Evolutionary conservation across 2,797 vertebrate genomes (phyloP).

Genomic region (Hapalemur alaotrensis): DNA sequence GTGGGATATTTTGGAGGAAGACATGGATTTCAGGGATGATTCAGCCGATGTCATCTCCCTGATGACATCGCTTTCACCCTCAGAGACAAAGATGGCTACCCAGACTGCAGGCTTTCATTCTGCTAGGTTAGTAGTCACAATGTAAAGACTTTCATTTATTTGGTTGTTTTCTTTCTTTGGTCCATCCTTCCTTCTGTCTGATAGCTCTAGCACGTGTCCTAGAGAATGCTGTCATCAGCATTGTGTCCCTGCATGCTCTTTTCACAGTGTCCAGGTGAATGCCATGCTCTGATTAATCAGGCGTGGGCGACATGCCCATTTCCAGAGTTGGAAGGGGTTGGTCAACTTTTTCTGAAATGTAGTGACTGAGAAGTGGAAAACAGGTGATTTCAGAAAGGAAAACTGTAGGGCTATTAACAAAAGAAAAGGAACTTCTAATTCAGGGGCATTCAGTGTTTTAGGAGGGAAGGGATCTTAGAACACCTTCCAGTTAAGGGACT

Average conservation of each 20-base stretch:
- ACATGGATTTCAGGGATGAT: background rate
- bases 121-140: background rate
- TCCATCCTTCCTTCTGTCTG: background rate
- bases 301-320: background rate
- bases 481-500: background rate
- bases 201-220: background rate
- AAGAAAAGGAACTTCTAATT: background rate
- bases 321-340: background rate
- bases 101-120: background rate
- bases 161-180: background rate
- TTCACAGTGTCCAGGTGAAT: background rate
- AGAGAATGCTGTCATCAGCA: background rate
- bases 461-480: background rate
- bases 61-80: background rate
- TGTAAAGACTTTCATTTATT: background rate
- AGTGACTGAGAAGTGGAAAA: background rate
- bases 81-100: background rate
- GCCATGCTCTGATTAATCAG: background rate
- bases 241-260: accelerated
- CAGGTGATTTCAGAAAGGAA: background rate
- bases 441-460: background rate
- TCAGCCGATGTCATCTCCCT: background rate
- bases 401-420: background rate
- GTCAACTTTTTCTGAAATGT: background rate
- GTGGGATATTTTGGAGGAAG: background rate